Base-by-base conservation (phyloP, 2,888 invertebrate genomes). In the Nemoura dubitans region DNA sequence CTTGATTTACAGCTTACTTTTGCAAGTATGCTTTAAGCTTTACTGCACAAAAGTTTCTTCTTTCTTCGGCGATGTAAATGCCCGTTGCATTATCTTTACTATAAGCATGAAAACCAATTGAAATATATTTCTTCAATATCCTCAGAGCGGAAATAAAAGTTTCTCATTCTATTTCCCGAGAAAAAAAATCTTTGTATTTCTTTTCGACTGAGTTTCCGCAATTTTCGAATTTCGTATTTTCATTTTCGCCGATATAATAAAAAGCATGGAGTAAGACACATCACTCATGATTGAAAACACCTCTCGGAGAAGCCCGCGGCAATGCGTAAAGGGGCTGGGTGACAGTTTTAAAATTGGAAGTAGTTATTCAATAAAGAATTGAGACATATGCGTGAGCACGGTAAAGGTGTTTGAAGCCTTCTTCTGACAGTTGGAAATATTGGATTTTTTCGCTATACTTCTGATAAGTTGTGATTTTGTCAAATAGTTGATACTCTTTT, bases 261-360 rank as follows among this genome's bases (percentile, higher is more conserved):
- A 27, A 16, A 10, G 27, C 27, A 28, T 28, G 78, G 28, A 28
- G 14, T 78, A 28, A 26, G 26, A 78, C 27, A 26, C 78, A 78
- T 78, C 78, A 78, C 27, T 78, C 78, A 28, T 78, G 78, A 78
- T 78, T 78, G 78, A 78, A 78, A 78, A 78, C 78, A 78, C 28
- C 2, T 78, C 28, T 28, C 78, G 78, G 10, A n/a, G 78, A 28
- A 25, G 78, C 10, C 78, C 27, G 6, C 26, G 78, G 78, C 27
- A 28, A 28, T 78, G 78, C 28, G 78, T 7, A 28, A 78, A 28
- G 78, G 78, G 78, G 10, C 28, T 27, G 27, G 78, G 78, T 78
- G 78, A 78, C 78, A 78, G 78, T 78, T 78, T 26, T 10, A 78
- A 78, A 78, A 78, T 78, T 78, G 78, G 78, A 78, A 27, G 28